These are phyloP conservation scores for Bubo bubo DNA, from an alignment of 2,113 vertebrate species.

Conservation along the genomic window DNA sequence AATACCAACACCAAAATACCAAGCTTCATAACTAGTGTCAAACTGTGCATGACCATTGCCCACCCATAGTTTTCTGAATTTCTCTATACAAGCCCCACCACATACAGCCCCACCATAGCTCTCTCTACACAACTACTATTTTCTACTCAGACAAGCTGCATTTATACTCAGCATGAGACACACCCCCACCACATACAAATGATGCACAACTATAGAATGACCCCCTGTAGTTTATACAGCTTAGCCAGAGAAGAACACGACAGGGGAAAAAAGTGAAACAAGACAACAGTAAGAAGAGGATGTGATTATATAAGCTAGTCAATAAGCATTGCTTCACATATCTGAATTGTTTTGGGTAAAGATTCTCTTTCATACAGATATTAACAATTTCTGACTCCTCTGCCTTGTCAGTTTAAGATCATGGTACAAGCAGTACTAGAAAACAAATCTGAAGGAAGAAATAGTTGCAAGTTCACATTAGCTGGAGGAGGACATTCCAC, in stretches of 20 bases:
- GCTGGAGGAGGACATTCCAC: background rate
- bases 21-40: background rate
- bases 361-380: background rate
- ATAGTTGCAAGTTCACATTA: background rate
- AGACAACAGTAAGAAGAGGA: background rate
- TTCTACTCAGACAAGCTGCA: background rate
- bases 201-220: background rate
- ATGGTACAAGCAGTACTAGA: background rate
- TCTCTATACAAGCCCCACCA: background rate
- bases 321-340: background rate
- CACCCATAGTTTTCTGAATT: background rate
- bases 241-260: background rate
- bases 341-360: rapidly evolving
- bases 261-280: background rate
- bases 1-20: background rate
- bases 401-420: background rate
- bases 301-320: background rate
- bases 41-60: rapidly evolving
- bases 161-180: background rate
- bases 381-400: background rate
- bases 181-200: rapidly evolving
- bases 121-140: background rate
- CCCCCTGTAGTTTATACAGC: background rate
- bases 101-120: background rate
- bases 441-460: slow-evolving; percentile 7